Base-by-base conservation (phyloP, 2,113 vertebrate genomes). In the Sclerurus mexicanus region DNA sequence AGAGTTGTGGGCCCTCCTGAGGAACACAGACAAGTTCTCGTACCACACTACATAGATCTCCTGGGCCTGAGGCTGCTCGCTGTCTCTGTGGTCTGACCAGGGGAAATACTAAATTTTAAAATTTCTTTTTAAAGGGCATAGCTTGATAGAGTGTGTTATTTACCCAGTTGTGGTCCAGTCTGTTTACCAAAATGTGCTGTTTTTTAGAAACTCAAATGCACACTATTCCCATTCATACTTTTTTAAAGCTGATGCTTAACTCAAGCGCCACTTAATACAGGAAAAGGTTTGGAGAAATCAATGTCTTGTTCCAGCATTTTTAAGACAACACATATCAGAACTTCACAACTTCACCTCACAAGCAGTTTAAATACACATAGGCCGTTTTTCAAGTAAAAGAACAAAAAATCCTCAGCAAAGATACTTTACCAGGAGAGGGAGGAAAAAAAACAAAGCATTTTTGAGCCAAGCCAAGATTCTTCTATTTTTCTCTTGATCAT, bases 41-140 rank as follows among this genome's bases (percentile, higher is more conserved):
- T 49, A 44, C 12, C 19, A 14, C 0, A 3, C n/a, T 23, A 2
- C 4, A 53, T 13, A 3, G 2, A 46, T 31, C 9, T 72, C 46
- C 52, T 27, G 52, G 52, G n/a, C 35, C 46, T 49, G 52, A 44
- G 35, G 31, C 31, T 58, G 62, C 39, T 87, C 42, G 60, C 20
- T 13, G 11, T 49, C 62, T 71, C 60, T 3, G 11, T 3, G 1
- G 46, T 66, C 27, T 71, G 27, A 78, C n/a, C 22, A 53, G 53
- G 19, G 14, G 6, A 3, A 62, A 67, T 3, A 66, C 1, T 22
- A 8, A 39, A 6, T 16, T 31, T 17, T 6, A 8, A 4, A 4
- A 7, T 19, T 33, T 22, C 67, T 60, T 46, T 53, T 7, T 0
- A 19, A 74, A 71, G 6, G 5, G 18, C 25, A 78, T 14, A 21